These are phyloP conservation scores for Cheiracanthium punctorium DNA, from an alignment of 2,888 invertebrate genomes.

Conservation along the genomic window DNA sequence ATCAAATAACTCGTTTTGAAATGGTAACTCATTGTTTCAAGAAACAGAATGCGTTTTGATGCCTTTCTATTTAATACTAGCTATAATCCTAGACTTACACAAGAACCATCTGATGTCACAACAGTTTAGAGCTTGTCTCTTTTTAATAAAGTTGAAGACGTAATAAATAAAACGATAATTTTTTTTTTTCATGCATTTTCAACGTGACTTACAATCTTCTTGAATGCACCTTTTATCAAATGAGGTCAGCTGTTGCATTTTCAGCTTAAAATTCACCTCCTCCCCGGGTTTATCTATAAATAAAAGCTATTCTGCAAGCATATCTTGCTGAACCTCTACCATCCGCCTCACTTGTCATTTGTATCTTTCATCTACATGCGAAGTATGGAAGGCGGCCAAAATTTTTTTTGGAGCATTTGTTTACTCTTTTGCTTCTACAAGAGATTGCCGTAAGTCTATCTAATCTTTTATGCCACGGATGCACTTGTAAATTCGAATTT, in stretches of 20 bases:
- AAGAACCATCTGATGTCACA: no score
- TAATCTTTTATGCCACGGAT: not conserved
- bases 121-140: no score
- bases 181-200: no score
- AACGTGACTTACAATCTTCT: no score
- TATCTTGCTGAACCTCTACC: slow-evolving; percentile 6
- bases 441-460: not conserved
- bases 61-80: no score
- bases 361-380: not conserved
- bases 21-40: no score
- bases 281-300: not conserved
- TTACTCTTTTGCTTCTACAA: not conserved
- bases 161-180: no score
- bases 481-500: slow-evolving; percentile 8
- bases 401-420: not conserved
- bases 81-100: no score
- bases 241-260: slow-evolving; percentile 9
- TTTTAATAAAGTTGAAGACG: no score
- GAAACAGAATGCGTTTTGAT: no score
- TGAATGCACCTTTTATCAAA: no score
- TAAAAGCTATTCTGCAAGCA: slow-evolving; percentile 11
- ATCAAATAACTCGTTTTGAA: no score
- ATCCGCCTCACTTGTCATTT: slow-evolving; percentile 6
- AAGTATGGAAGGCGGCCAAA: slow-evolving; percentile 1
- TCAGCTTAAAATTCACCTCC: not conserved